Evolutionary conservation across 2,797 vertebrate species (phyloP), one percentile per base, ranked within the genome.

Genomic region (Sebastes paucispinis): DNA sequence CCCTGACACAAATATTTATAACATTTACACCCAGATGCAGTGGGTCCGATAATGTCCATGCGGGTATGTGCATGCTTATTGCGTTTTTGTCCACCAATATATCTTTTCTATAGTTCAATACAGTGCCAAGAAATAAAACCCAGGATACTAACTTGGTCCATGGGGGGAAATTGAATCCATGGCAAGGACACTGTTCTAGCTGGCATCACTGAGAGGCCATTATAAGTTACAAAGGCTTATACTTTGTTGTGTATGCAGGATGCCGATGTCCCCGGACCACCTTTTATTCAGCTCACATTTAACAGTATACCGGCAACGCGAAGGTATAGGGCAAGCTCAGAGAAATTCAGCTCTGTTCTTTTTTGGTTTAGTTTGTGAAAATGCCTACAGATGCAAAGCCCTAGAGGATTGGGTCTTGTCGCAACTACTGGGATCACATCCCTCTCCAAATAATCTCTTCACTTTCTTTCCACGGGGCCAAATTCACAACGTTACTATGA

Each of bases 81-180:
- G 85, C 70, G 10, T 89, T 90, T 87, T 82, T 76, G 62, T 67
- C 67, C 79, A 75, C 71, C 80, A 79, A 88, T 89, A 84, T 75
- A 92, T 92, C 83, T 90, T 89, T 72, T 85, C 75, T 74, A 34
- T 63, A 32, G 80, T 82, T 88, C 70, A 71, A 69, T 76, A 47
- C 66, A 39, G 34, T 65, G 73, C 80, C 81, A 84, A 73, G 67
- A 84, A 89, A 88, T 75, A 83, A 87, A 88, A 87, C 29, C 58
- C 75, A 74, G 73, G 72, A 83, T 75, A 58, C 73, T 75, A 87
- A 87, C 85, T 78, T 82, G 73, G 75, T 70, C 85, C 73, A 67
- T 62, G 65, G 66, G 71, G 84, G 89, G 87, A 89, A 89, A 93
- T 91, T 90, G 82, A 81, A 93, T 91, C 76, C 32, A 63, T 65